Percentiles rank a stretch among this genome's conserved stretches.
These are phyloP conservation scores for Brenthis hecate DNA, from an alignment of 2,888 invertebrate genomes.

Conservation along the genomic window DNA sequence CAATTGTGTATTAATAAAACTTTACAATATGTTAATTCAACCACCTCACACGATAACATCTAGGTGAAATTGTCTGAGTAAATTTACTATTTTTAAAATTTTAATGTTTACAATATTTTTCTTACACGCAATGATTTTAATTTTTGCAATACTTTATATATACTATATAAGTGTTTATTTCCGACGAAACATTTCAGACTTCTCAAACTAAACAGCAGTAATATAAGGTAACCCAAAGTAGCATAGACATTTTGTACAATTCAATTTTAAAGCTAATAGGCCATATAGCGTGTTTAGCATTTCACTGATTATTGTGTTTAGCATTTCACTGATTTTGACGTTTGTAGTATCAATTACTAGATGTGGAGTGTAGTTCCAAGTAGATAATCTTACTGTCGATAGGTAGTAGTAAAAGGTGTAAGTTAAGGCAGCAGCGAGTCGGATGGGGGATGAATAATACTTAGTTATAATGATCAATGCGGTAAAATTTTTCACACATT, in stretches of 20 bases:
- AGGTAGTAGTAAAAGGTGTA: conserved; percentile 53
- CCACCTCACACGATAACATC: conserved; percentile 35
- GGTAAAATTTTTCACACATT: conserved; percentile 74
- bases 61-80: not conserved
- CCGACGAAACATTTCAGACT: too few relatives aligned
- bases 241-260: conserved; percentile 25
- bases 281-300: conserved; percentile 60
- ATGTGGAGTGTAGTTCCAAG: conserved; percentile 49
- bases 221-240: too few relatives aligned
- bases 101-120: not conserved
- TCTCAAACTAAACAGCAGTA: too few relatives aligned
- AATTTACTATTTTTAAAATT: not conserved
- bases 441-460: conserved; percentile 45
- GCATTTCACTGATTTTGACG: conserved; percentile 67
- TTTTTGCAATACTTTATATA: too few relatives aligned
- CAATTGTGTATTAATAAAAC: conserved; percentile 61
- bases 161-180: too few relatives aligned
- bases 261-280: conserved; percentile 41
- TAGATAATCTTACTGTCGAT: conserved; percentile 51
- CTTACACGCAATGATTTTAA: too few relatives aligned
- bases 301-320: conserved; percentile 63
- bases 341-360: conserved; percentile 71
- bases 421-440: conserved; percentile 42
- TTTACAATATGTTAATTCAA: conserved; percentile 68
- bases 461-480: conserved; percentile 49